These are phyloP conservation scores for Apamea monoglypha DNA, from an alignment of 2,888 invertebrate species.

Conservation along the genomic window DNA sequence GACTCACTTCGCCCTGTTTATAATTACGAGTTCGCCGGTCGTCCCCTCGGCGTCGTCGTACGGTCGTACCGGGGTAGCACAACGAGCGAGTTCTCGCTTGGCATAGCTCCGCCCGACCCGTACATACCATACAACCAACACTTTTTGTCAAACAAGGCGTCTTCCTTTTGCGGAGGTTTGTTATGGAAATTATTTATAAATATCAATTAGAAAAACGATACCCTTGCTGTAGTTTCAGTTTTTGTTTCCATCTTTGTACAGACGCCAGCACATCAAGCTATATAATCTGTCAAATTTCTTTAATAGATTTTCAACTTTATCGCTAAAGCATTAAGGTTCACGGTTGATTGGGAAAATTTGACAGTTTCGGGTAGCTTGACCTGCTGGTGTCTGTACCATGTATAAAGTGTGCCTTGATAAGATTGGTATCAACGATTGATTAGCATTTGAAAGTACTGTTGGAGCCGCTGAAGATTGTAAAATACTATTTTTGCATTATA, in stretches of 20 bases:
- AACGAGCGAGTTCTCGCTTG: slow-evolving; percentile 51
- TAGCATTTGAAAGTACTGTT: too few species aligned
- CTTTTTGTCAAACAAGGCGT: slow-evolving; percentile 56
- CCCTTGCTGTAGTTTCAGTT: slow-evolving; percentile 13
- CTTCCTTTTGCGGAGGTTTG: slow-evolving; percentile 47
- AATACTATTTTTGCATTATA: too few species aligned
- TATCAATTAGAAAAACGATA: slow-evolving; percentile 44
- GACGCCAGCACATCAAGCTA: too few species aligned
- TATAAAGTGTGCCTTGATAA: slow-evolving; percentile 1
- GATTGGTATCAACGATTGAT: slow-evolving; percentile 33
- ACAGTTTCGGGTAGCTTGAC: too few species aligned
- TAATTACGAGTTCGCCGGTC: slow-evolving; percentile 78
- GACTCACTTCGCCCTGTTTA: slow-evolving; percentile 77
- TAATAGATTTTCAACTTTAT: too few species aligned
- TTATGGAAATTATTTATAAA: slow-evolving; percentile 49
- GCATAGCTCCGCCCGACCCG: slow-evolving; percentile 27
- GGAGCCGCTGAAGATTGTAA: too few species aligned
- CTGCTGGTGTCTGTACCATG: too few species aligned
- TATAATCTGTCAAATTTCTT: too few species aligned
- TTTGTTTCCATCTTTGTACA: slow-evolving; percentile 26
- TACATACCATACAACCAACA: slow-evolving; percentile 42
- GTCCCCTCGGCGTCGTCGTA: slow-evolving; percentile 62
- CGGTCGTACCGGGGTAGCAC: slow-evolving; percentile 52
- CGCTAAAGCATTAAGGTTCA: too few species aligned
- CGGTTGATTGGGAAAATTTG: too few species aligned